Evolutionary conservation across 2,888 invertebrate genomes (phyloP), one percentile per base, ranked within the genome.

Genomic region (Mechanitis mazaeus): DNA sequence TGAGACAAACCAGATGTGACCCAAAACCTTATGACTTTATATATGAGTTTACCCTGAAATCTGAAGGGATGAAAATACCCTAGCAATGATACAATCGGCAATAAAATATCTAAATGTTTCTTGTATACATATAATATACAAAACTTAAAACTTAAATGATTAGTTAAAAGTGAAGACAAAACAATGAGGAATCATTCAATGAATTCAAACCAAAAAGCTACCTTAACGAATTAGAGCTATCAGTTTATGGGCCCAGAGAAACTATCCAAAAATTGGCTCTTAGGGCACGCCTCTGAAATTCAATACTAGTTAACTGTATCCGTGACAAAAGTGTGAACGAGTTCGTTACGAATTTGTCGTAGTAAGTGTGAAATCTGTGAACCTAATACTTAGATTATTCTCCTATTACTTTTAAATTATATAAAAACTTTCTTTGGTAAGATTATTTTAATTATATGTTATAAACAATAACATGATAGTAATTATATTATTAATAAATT

Each of bases 1-100:
- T 69, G 69, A 55, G 69, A 64, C 55, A 55, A 35, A 45, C 56
- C 69, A 69, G 64, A 64, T 69, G 69, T 56, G 64, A 33, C 67
- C 64, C 57, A 45, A 59, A 55, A 9, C 42, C 42, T 42, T 42
- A 42, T 42, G 42, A 64, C 60, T 60, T 60, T 60, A 60, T 60
- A 64, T 60, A 55, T 55, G 42, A 42, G 42, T 42, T 42, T 7
- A 42, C 9, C 42, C 20, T 20, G 42, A 42, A 42, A 42, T 42
- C 42, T 42, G 42, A 11, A 42, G 9, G 11, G 42, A 35, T 35
- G 35, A 42, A 42, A 42, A 42, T 9, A 42, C 42, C 42, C 6
- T 42, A 42, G 42, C 42, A 42, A 11, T 42, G 42, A 11, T 42
- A 42, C 9, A 42, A 42, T 9, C 42, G 11, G 9, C 42, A 9